Conservation (phyloP, 1,140 invertebrate genomes). For the Pseudomyrmex concolor region DNA sequence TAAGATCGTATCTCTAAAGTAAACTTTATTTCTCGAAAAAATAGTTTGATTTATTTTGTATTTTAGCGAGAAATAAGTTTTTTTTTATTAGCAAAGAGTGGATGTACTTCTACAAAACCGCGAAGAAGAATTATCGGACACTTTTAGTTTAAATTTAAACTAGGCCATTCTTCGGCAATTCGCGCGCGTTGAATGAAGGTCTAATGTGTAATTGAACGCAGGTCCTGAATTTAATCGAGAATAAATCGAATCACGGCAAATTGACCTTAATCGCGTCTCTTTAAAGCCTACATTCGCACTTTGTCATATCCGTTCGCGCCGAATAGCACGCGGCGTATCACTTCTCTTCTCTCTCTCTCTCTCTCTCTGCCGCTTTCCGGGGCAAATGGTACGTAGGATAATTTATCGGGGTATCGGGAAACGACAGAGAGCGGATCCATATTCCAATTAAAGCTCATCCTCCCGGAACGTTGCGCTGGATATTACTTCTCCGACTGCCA, state of each 20-base stretch:
- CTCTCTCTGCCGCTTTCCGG: conserved; percentile 74
- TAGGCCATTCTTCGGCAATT: conserved; percentile 2
- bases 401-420: conserved; percentile 84
- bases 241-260: conserved; percentile 71
- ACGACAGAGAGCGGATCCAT: conserved; percentile 84
- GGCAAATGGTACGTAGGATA: conserved; percentile 84
- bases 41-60: not conserved
- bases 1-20: not conserved
- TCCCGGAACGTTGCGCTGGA: conserved; percentile 80
- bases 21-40: not conserved
- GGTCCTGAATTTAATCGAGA: conserved; percentile 53
- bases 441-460: conserved; percentile 86
- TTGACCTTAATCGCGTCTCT: conserved; percentile 72
- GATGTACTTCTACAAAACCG: too few species aligned
- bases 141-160: not conserved
- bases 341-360: conserved; percentile 39
- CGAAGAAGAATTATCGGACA: not conserved
- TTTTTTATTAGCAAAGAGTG: not conserved
- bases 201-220: conserved; percentile 42
- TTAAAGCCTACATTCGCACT: conserved; percentile 73
- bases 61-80: not conserved
- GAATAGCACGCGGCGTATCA: conserved; percentile 57
- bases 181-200: not conserved
- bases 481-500: conserved; percentile 75
- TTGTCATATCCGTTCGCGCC: conserved; percentile 67